Conservation (phyloP, 2,888 invertebrate species). For the Seira sanloemensis region DNA sequence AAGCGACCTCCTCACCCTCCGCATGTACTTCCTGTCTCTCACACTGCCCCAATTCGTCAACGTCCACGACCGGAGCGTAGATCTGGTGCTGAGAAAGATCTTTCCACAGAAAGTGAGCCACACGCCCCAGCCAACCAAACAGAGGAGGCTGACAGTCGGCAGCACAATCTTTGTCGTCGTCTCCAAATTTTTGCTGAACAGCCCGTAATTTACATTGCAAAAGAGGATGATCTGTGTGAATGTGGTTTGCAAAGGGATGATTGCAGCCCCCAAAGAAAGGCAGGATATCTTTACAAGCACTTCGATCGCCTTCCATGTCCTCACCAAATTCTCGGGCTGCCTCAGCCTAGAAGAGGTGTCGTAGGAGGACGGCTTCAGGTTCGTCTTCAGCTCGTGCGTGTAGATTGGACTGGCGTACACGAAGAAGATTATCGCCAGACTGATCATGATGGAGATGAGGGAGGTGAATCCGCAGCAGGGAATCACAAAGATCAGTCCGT, state of each 20-base stretch:
- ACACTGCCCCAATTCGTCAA: background rate
- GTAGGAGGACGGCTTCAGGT: background rate
- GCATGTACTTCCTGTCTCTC: background rate
- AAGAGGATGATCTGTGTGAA: slow-evolving; percentile 15
- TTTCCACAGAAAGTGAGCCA: background rate
- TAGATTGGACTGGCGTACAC: background rate
- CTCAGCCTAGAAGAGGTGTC: slow-evolving; percentile 3
- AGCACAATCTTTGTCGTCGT: slow-evolving; percentile 15
- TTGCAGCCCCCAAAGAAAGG: background rate
- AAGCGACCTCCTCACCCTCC: slow-evolving; percentile 15
- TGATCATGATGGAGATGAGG: background rate
- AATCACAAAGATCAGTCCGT: background rate
- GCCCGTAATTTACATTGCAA: slow-evolving; percentile 1
- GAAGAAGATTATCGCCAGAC: background rate
- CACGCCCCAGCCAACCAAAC: slow-evolving; percentile 8
- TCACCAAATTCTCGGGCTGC: background rate
- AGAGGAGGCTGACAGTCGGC: background rate
- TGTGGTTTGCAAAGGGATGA: background rate
- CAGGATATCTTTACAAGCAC: background rate
- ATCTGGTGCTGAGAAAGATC: background rate
- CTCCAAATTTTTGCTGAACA: background rate
- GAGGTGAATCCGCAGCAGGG: background rate
- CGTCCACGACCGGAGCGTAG: slow-evolving; percentile 22
- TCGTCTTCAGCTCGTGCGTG: slow-evolving; percentile 1
- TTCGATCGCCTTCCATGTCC: background rate